Base-by-base conservation (phyloP, 2,797 vertebrate genomes). In the Aythya fuligula region DNA sequence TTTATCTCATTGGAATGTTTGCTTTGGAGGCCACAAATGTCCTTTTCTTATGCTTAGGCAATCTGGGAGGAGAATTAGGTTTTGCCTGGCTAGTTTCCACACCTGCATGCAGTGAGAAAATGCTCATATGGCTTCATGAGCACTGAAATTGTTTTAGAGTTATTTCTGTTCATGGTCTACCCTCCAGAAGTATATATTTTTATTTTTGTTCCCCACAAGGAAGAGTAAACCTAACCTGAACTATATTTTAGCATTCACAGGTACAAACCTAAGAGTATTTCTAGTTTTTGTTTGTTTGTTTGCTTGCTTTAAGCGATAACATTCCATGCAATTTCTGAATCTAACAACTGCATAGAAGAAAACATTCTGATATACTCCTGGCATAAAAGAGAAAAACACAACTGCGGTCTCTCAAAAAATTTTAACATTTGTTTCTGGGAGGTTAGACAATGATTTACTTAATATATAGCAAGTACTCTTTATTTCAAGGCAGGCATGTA, bases 1-100 rank as follows among this genome's bases (percentile, higher is more conserved):
- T 75, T 94, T 85, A 65, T 79, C 57, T 90, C 60, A 45, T 39
- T 70, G 49, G 24, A 66, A 49, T 85, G 32, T 90, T 90, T 91
- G 13, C 11, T 93, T 67, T 77, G 71, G 53, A 89, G 53, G 56
- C 56, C 12, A 73, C 1, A 49, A 62, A 79, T 56, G 25, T 57
- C 12, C 34, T 76, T 84, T 85, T 24, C 27, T 85, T 57, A 32
- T 71, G 21, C 11, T 89, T 79, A 49, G 57, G 32, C 14, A 81
- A 1, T 70, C n/a, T 80, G 39, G 30, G 17, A 87, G 61, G 36
- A 65, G 34, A 76, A 30, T 39, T 11, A 25, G 10, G 15, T 47
- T 88, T 79, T 86, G 56, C 30, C 77, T 70, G 14, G 25, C 21
- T 39, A 9, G 6, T 73, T 87, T 92, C 47, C 41, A 81, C 45